Conservation (phyloP, 37 sponge, comb jelly and placozoan species). For the Ianthella basta region DNA sequence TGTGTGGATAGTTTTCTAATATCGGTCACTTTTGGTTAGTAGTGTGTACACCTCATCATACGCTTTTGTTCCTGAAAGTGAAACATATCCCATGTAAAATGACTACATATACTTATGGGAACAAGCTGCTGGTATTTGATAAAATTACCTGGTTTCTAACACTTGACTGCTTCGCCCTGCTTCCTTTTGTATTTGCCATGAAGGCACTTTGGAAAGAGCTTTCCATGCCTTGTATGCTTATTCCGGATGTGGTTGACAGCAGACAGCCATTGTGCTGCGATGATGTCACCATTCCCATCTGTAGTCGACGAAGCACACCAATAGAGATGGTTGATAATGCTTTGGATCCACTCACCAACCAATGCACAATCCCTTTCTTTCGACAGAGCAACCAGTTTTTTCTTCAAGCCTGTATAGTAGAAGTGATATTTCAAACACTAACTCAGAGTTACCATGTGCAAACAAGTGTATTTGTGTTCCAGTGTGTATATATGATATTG, state of each 20-base stretch:
- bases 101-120: background rate
- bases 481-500: background rate
- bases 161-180: background rate
- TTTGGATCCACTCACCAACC: slow-evolving; percentile 52
- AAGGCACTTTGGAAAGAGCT: slow-evolving; percentile 14
- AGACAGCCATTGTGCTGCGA: slow-evolving; percentile 7
- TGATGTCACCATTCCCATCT: slow-evolving; percentile 25
- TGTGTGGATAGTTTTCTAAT: background rate
- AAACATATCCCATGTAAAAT: background rate
- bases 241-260: slow-evolving; percentile 16
- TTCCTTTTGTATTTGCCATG: background rate
- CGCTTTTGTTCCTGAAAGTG: slow-evolving; percentile 7
- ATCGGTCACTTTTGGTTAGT: background rate
- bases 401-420: slow-evolving; percentile 17
- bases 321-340: slow-evolving; percentile 59
- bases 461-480: background rate
- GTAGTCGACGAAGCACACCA: slow-evolving; percentile 42
- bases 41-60: background rate
- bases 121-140: background rate
- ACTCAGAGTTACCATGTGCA: too few species aligned
- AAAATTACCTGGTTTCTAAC: background rate
- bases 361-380: slow-evolving; percentile 57
- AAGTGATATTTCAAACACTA: background rate
- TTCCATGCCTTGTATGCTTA: background rate
- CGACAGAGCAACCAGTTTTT: slow-evolving; percentile 28